Base-by-base conservation (phyloP, 2,113 vertebrate genomes). In the Willisornis vidua region DNA sequence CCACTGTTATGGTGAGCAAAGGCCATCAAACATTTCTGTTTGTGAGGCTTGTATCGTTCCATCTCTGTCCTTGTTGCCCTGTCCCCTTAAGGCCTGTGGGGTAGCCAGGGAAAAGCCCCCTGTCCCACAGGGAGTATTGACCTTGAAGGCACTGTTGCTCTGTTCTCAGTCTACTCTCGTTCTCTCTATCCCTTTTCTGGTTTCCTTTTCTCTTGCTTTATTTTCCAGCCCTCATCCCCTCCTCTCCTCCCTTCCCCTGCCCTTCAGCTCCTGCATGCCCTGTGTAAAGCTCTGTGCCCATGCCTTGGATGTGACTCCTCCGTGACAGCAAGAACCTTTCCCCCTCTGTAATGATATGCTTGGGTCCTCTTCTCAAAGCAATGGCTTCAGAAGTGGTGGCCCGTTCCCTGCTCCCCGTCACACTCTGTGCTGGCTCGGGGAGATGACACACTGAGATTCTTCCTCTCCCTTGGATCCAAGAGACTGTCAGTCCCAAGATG, bases 281-380 rank as follows among this genome's bases (percentile, higher is more conserved):
- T 18, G 23, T 61, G 77, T 62, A 71, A 31, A 79, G 37, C 57
- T 26, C 54, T 14, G 41, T 51, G 48, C 29, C 59, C 1, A 0
- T 28, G 68, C 55, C 51, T 73, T 4, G 7, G 33, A 31, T 23
- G 11, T 35, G 65, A n/a, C 12, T 70, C 17, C 65, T 63, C 46
- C 5, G 10, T 6, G 20, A 43, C 7, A 19, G 26, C 35, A 70
- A 54, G 74, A 82, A 4, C 48, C 28, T 54, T n/a, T 2, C 6
- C 10, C 2, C 3, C 10, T 24, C 24, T 0, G 0, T 0, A 31
- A 24, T 4, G 2, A 2, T 65, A 28, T 0, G 0, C 73, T 71
- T 24, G 41, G 65, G 45, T 41, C 90, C n/a, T 63, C 57, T 28
- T 81, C 57, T 55, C 61, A 49, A 39, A 49, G 28, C 0, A 14